Evolutionary conservation across 2,113 vertebrate genomes (phyloP).

Genomic region (Pavo muticus): DNA sequence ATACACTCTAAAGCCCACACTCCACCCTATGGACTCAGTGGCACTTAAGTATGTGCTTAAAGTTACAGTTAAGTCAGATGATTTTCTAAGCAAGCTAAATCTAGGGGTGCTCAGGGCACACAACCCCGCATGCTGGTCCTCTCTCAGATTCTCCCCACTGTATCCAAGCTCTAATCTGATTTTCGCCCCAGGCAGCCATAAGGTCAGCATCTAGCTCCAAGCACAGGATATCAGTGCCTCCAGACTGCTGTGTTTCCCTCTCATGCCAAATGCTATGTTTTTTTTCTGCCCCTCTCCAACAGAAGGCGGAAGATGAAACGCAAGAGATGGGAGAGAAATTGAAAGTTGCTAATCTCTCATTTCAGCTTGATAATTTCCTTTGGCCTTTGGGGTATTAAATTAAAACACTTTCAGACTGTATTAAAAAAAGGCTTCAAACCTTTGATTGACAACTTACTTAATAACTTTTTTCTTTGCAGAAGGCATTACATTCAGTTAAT

Average conservation of each 20-base stretch:
- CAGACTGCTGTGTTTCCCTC: not conserved
- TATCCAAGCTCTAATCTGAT: not conserved
- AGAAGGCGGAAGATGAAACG: not conserved
- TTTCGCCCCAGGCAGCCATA: fast-evolving
- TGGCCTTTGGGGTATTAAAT: slow-evolving; percentile 58
- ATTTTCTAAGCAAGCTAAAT: not conserved
- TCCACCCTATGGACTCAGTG: not conserved
- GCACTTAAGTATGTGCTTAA: not conserved
- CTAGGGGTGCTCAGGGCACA: not conserved
- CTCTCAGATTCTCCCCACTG: not conserved
- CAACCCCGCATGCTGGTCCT: not conserved
- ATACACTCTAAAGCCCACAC: fast-evolving
- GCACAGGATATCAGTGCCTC: not conserved
- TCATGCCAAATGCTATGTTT: not conserved
- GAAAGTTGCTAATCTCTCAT: slow-evolving; percentile 60
- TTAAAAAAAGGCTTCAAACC: slow-evolving; percentile 32
- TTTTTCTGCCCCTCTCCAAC: not conserved
- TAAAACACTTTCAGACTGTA: slow-evolving; percentile 46
- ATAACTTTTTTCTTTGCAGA: slow-evolving; percentile 54
- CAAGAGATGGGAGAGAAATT: slow-evolving; percentile 25
- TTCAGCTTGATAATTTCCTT: slow-evolving; percentile 55
- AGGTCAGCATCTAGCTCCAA: not conserved
- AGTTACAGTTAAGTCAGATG: not conserved
- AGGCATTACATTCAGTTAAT: slow-evolving; percentile 61
- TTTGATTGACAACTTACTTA: slow-evolving; percentile 68